phyloP scores from a whole-genome alignment of 1,140 invertebrate species.

The Caerostris darwini region DNA sequence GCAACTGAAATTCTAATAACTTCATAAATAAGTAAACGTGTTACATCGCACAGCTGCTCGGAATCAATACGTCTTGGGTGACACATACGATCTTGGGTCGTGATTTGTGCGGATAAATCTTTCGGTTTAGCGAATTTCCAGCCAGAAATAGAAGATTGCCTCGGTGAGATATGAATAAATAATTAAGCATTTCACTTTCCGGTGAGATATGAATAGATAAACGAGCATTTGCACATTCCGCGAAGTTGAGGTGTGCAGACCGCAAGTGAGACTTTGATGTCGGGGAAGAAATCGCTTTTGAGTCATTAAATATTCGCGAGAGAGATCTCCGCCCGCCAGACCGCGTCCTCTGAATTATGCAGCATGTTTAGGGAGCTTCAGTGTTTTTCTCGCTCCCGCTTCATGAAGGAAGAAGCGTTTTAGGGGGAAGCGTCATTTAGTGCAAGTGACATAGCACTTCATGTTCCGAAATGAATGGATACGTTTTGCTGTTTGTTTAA shows the following conservation, averaged over 20 bases:
- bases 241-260: background rate
- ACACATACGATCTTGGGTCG: no score
- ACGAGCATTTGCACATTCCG: background rate
- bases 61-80: no score
- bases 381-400: background rate
- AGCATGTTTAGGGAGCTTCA: background rate
- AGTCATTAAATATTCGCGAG: background rate
- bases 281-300: background rate
- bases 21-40: no score
- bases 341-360: background rate
- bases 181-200: no score
- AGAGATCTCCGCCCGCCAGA: background rate
- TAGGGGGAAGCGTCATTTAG: background rate
- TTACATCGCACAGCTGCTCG: no score
- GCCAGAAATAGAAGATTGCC: background rate
- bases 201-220: background rate
- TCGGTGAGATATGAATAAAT: no score
- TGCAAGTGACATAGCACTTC: no score
- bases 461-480: no score
- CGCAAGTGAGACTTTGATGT: no score
- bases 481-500: no score
- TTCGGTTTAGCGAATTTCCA: conserved; percentile 2
- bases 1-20: no score
- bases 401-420: background rate
- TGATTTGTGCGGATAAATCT: background rate